Conservation (phyloP, 2,888 invertebrate genomes). For the Melitaea athalia region DNA sequence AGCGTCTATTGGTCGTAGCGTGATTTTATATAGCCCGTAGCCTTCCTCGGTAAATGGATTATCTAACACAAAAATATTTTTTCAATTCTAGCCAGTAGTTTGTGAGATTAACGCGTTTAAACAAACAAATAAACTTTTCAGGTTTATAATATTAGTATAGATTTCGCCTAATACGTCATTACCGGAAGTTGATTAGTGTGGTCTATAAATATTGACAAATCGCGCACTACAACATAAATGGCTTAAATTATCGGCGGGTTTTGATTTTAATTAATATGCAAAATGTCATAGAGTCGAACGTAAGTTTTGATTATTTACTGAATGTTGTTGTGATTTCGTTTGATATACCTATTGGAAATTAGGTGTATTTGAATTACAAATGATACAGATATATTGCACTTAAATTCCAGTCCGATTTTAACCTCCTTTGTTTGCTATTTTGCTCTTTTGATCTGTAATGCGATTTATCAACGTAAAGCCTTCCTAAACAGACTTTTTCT, state of each 20-base stretch:
- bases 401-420: neutral
- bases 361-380: neutral
- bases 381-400: neutral
- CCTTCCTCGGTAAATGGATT: too few species aligned
- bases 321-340: neutral
- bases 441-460: too few species aligned
- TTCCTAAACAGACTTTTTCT: too few species aligned
- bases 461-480: too few species aligned
- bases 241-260: neutral
- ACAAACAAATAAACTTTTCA: too few species aligned
- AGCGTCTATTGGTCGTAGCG: too few species aligned
- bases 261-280: neutral
- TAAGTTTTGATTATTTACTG: neutral
- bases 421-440: too few species aligned
- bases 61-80: too few species aligned
- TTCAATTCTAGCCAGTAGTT: too few species aligned
- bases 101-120: too few species aligned
- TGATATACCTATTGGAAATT: neutral
- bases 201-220: slow-evolving; percentile 16
- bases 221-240: neutral
- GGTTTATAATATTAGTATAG: too few species aligned
- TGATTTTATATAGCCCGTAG: too few species aligned
- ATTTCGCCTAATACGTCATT: slow-evolving; percentile 13
- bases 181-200: slow-evolving; percentile 21
- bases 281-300: neutral